A percentile compares a stretch with the other conserved stretches of the same genome.
Evolutionary conservation across 2,113 vertebrate species (phyloP).

Genomic region (Cephalopholis sonnerati): DNA sequence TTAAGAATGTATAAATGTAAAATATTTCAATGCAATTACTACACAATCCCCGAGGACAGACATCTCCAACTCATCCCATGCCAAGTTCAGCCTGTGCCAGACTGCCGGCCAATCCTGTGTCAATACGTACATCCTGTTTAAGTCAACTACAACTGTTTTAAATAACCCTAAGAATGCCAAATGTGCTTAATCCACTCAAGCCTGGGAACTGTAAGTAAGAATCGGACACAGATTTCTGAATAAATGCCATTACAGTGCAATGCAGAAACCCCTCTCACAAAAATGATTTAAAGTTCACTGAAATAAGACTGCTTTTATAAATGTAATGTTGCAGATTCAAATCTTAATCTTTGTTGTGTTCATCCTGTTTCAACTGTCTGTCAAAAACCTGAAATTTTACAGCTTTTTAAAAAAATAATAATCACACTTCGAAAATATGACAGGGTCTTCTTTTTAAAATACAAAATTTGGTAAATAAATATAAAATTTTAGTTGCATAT

Average conservation of each 20-base stretch:
- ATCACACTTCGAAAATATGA: neutral
- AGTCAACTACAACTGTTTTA: slow-evolving; percentile 63
- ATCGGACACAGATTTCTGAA: slow-evolving; percentile 44
- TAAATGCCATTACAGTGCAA: slow-evolving; percentile 9
- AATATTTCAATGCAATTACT: slow-evolving; percentile 17
- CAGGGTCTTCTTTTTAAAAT: neutral
- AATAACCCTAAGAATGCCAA: slow-evolving; percentile 62
- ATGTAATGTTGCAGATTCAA: neutral
- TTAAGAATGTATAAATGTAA: slow-evolving; percentile 38
- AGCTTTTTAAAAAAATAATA: neutral
- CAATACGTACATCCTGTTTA: slow-evolving; percentile 64
- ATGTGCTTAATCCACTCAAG: slow-evolving; percentile 56
- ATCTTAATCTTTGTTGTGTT: slow-evolving; percentile 8
- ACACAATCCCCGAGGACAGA: slow-evolving; percentile 20
- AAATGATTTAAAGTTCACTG: slow-evolving; percentile 7
- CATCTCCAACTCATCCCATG: slow-evolving; percentile 52
- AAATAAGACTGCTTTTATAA: neutral
- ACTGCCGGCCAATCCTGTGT: slow-evolving; percentile 47
- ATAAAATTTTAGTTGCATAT: neutral
- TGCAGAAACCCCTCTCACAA: neutral
- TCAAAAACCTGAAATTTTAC: neutral
- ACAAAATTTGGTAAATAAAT: neutral
- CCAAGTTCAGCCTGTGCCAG: slow-evolving; percentile 44
- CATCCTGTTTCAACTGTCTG: neutral
- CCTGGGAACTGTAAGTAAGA: slow-evolving; percentile 24